Evolutionary conservation across 2,113 vertebrate genomes (phyloP), one percentile per base, ranked within the genome.

Genomic region (Plotosus lineatus): DNA sequence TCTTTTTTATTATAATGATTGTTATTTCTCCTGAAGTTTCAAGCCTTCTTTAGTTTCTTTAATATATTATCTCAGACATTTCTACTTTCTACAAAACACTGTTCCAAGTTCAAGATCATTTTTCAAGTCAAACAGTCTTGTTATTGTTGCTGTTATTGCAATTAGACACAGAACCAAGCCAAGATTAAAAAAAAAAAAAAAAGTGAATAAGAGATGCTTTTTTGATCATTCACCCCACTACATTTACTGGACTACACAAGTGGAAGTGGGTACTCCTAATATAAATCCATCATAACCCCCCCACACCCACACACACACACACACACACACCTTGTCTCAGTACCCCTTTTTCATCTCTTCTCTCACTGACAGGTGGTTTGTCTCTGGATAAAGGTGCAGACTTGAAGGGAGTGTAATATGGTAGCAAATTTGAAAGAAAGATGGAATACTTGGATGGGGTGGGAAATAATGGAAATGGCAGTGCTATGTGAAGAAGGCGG

Each of bases 321-420:
- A n/a, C n/a, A n/a, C n/a, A 33, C 71, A 69, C 53, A 33, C 38
- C 21, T 50, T 33, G 74, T 36, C 28, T 51, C 23, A 40, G 53
- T 50, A 31, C 55, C 6, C 33, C 56, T 48, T 79, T 6, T 42
- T 58, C 33, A 3, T 66, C 71, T 48, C 40, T 15, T 40, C 31
- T 60, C 42, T 19, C 58, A 60, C 86, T 91, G 90, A 93, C 90
- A 90, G 90, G 92, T 91, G 89, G 86, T 82, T 80, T 78, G 84
- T 86, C 88, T 89, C 87, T 87, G 73, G 69, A 38, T 82, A 85
- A 87, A 85, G 86, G 80, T 89, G 87, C 86, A 87, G 86, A 83
- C 80, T 55, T 87, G 89, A 88, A 89, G 86, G 75, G 75, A 86
- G 77, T 90, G 90, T 89, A 87, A 91, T 89, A 88, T 89, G 88